Percentiles rank a stretch among this genome's conserved stretches.
Evolutionary conservation across 2,113 vertebrate species (phyloP).

Genomic region (Sterna hirundo): DNA sequence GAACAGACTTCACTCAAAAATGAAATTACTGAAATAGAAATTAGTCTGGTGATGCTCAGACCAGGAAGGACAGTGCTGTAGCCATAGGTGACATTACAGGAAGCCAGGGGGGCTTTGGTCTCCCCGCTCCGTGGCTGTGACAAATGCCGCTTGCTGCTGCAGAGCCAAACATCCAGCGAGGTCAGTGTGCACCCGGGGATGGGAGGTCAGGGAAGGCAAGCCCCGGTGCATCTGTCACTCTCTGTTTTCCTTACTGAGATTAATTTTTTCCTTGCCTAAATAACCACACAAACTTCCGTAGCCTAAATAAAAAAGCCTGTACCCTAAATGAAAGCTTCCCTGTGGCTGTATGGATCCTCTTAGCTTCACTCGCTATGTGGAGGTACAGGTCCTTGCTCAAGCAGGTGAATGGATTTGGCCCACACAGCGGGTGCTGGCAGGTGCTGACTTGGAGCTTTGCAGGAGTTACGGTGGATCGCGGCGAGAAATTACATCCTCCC

Average conservation of each 20-base stretch:
- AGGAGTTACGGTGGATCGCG: too few relatives aligned
- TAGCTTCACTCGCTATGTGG: rapidly evolving
- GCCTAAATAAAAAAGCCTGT: neutral
- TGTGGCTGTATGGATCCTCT: neutral
- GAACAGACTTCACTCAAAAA: neutral
- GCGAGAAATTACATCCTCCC: too few relatives aligned
- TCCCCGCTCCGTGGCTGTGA: neutral
- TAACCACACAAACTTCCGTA: neutral
- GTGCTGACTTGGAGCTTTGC: neutral
- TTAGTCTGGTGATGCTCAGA: neutral
- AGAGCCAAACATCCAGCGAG: rapidly evolving
- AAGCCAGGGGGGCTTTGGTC: too few relatives aligned
- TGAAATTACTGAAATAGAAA: neutral
- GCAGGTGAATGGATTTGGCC: neutral
- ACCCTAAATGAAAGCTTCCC: neutral
- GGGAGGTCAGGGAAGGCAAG: rapidly evolving
- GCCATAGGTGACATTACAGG: neutral
- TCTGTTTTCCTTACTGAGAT: rapidly evolving
- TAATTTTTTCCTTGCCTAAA: neutral
- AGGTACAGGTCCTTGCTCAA: neutral
- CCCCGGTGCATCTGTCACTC: rapidly evolving
- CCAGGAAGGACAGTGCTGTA: neutral
- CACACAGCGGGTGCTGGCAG: rapidly evolving
- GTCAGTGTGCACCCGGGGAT: rapidly evolving
- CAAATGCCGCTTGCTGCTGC: rapidly evolving